These are phyloP conservation scores for Semaprochilodus insignis DNA, from an alignment of 2,797 vertebrate species.

Conservation along the genomic window DNA sequence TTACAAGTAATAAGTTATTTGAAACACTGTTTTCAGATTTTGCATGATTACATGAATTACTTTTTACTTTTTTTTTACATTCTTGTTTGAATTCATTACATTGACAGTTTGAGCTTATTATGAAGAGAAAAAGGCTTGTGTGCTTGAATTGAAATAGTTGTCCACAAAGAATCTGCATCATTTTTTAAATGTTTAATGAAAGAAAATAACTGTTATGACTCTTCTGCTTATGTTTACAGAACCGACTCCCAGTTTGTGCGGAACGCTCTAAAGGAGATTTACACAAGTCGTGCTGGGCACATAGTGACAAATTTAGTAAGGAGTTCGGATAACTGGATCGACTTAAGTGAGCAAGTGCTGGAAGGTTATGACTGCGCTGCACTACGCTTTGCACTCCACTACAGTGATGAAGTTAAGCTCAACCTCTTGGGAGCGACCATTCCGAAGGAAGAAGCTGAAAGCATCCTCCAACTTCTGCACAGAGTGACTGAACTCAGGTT, in stretches of 20 bases:
- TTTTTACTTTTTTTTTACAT: too few species aligned
- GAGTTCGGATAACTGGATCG: conserved; percentile 51
- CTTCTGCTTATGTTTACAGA: conserved; percentile 17
- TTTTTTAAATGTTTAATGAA: too few species aligned
- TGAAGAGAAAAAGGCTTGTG: too few species aligned
- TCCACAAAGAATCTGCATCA: too few species aligned
- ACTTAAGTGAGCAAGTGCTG: conserved; percentile 42
- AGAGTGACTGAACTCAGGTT: conserved; percentile 55
- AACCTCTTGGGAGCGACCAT: conserved; percentile 44
- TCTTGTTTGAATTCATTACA: too few species aligned
- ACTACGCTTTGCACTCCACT: conserved; percentile 51
- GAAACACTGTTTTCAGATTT: too few species aligned
- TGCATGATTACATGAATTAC: too few species aligned
- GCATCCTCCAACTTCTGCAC: conserved; percentile 36
- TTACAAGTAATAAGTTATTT: too few species aligned
- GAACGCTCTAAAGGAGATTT: conserved; percentile 44
- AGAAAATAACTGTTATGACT: too few species aligned
- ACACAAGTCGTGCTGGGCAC: conserved; percentile 35
- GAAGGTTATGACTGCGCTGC: conserved; percentile 49
- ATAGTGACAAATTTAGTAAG: conserved; percentile 40
- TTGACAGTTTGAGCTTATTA: too few species aligned
- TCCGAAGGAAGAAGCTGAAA: conserved; percentile 42
- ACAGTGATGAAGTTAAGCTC: conserved; percentile 53
- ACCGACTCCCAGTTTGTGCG: conserved; percentile 40
- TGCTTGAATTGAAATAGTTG: too few species aligned